These are phyloP conservation scores for Bicyclus anynana DNA, from an alignment of 1,140 invertebrate genomes.

Conservation along the genomic window DNA sequence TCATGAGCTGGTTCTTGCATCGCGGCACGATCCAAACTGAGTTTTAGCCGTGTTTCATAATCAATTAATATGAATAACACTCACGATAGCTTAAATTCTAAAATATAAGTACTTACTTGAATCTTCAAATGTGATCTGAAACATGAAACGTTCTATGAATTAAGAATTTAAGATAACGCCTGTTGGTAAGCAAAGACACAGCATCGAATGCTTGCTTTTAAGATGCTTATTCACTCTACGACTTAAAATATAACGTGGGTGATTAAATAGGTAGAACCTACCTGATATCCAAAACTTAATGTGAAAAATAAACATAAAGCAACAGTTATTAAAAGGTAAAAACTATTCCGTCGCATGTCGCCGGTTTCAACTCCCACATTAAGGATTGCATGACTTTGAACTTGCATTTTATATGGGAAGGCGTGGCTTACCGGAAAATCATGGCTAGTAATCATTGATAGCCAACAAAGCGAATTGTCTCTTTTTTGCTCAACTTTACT, in stretches of 20 bases:
- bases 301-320: conserved; percentile 25
- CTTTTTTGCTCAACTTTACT: conserved; percentile 21
- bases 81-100: no score
- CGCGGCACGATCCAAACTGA: no score
- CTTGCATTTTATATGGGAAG: conserved; percentile 64
- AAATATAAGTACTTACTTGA: neutral
- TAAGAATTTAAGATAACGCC: no score
- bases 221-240: no score
- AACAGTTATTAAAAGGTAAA: conserved; percentile 27
- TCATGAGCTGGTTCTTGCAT: no score
- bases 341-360: conserved; percentile 41
- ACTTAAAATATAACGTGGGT: no score
- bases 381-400: conserved; percentile 61
- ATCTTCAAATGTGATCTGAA: conserved; percentile 6
- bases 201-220: no score
- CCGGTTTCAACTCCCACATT: conserved; percentile 37
- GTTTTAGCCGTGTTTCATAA: no score
- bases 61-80: no score
- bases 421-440: conserved; percentile 59
- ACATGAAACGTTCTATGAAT: no score
- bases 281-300: conserved; percentile 24
- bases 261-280: no score
- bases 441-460: conserved; percentile 45
- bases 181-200: no score
- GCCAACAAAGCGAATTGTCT: conserved; percentile 19